Conservation (phyloP, 2,888 invertebrate species). For the Hemicrepidius hirtus region DNA sequence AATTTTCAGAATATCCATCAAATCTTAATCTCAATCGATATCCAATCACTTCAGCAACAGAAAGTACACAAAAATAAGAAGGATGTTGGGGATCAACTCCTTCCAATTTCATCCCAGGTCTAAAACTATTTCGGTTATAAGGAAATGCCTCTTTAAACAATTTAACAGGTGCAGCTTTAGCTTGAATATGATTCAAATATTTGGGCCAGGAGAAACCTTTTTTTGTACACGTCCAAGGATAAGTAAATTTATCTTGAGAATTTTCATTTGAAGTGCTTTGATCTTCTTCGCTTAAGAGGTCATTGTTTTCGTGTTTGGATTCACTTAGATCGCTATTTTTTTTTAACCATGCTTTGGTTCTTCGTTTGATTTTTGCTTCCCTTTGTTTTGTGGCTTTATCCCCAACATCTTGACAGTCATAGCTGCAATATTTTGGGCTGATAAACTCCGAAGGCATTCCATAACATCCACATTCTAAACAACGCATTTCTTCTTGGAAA, state of each 20-base stretch:
- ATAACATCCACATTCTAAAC: conserved; percentile 89
- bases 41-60: conserved; percentile 87
- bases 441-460: conserved; percentile 90
- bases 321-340: conserved; percentile 63
- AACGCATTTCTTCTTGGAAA: conserved; percentile 80
- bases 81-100: conserved; percentile 96
- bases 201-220: conserved; percentile 86
- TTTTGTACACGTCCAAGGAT: conserved; percentile 83
- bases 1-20: conserved; percentile 91
- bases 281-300: conserved; percentile 64
- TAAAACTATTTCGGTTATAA: conserved; percentile 83
- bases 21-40: conserved; percentile 91
- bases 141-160: conserved; percentile 88
- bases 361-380: conserved; percentile 58
- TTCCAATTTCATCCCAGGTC: conserved; percentile 92
- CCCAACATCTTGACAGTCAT: conserved; percentile 77
- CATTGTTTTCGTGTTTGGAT: conserved; percentile 41
- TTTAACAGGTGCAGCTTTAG: conserved; percentile 84
- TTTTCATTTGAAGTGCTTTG: conserved; percentile 66
- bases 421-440: conserved; percentile 84
- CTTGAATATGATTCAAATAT: conserved; percentile 83
- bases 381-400: conserved; percentile 62
- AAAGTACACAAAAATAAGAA: conserved; percentile 90
- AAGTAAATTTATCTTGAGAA: conserved; percentile 71
- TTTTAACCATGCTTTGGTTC: conserved; percentile 58